Conservation (phyloP, 2,797 vertebrate genomes). For the Molossus alvarezi region DNA sequence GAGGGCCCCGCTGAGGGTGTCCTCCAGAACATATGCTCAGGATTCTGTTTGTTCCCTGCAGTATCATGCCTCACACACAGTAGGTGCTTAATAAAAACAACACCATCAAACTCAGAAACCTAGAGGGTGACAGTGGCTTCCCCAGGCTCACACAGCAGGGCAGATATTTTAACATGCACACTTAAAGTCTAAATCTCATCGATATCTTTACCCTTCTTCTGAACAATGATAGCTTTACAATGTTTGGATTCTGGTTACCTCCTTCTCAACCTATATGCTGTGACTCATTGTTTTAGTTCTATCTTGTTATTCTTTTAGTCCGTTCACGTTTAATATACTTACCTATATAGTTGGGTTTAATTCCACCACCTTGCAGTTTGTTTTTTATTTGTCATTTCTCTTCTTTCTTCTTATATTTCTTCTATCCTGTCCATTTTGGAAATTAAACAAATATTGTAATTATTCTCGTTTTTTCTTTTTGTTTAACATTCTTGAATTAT, state of each 20-base stretch:
- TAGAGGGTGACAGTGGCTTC: not conserved
- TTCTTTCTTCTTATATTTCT: not conserved
- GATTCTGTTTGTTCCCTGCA: not conserved
- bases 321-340: not conserved
- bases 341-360: not conserved
- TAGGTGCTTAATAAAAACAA: not conserved
- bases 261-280: not conserved
- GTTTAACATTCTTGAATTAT: constrained; percentile 11
- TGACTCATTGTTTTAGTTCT: not conserved
- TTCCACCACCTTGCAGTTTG: not conserved
- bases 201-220: not conserved
- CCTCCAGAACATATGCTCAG: not conserved
- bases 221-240: not conserved
- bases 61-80: not conserved
- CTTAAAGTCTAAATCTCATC: not conserved
- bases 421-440: not conserved
- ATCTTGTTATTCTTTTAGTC: not conserved
- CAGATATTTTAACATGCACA: not conserved
- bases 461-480: constrained; percentile 4
- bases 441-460: constrained; percentile 41
- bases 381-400: not conserved
- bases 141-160: not conserved
- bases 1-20: not conserved
- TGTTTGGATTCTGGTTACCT: not conserved
- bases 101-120: not conserved